A percentile compares a stretch with the other conserved stretches of the same genome.
Conservation (phyloP, 2,888 invertebrate species). For the Ophion obscuratus region DNA sequence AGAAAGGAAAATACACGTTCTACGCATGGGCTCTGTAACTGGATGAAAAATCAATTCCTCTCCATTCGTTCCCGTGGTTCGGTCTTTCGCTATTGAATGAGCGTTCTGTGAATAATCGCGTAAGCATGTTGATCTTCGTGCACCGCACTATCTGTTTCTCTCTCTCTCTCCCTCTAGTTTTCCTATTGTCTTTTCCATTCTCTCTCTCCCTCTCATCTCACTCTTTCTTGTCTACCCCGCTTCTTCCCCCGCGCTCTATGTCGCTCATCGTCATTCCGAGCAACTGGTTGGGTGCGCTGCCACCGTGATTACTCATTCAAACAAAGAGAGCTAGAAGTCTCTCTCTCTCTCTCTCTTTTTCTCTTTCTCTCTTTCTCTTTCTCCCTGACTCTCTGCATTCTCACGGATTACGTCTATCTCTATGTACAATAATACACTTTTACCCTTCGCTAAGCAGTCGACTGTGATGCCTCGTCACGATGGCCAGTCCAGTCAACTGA, state of each 20-base stretch:
- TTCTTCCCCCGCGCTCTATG: too few species aligned
- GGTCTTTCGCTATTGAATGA: slow-evolving; percentile 45
- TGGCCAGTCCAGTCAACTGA: too few species aligned
- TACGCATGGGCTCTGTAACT: neutral
- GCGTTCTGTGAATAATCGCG: slow-evolving; percentile 45
- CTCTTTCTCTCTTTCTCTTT: too few species aligned
- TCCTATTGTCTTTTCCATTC: neutral
- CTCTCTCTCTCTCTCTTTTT: neutral
- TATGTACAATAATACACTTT: too few species aligned
- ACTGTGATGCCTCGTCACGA: too few species aligned
- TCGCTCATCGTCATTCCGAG: slow-evolving; percentile 30
- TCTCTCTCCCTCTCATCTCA: neutral
- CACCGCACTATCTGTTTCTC: neutral
- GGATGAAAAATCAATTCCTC: slow-evolving; percentile 30
- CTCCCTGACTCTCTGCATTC: neutral
- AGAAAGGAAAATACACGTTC: too few species aligned
- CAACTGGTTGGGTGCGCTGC: slow-evolving; percentile 38
- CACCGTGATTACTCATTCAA: slow-evolving; percentile 69
- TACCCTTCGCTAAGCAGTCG: too few species aligned
- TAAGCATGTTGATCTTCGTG: slow-evolving; percentile 27
- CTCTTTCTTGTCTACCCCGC: neutral
- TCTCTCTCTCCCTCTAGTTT: slow-evolving; percentile 9
- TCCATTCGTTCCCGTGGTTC: neutral
- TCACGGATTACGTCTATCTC: slow-evolving; percentile 35
- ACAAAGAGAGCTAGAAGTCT: slow-evolving; percentile 62